phyloP scores from a whole-genome alignment of 2,888 invertebrate species.

The Xestia c-nigrum region DNA sequence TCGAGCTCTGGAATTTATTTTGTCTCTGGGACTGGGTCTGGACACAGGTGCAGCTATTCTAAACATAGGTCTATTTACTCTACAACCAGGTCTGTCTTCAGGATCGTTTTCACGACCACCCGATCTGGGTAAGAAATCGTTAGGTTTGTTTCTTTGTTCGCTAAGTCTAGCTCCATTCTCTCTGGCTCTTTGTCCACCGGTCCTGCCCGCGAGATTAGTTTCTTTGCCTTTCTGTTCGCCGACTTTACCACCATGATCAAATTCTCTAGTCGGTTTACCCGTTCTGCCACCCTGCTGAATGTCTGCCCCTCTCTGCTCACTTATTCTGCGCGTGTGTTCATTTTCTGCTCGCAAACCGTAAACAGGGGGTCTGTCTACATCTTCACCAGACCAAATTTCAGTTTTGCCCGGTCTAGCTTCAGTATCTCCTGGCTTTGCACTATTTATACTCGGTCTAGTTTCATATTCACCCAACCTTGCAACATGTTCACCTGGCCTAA shows the following conservation, averaged over 20 bases:
- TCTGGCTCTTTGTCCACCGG: neutral
- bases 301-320: neutral
- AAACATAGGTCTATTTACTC: neutral
- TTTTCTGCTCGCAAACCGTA: neutral
- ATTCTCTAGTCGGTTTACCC: neutral
- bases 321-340: conserved; percentile 17
- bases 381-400: neutral
- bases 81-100: conserved; percentile 11
- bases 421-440: neutral
- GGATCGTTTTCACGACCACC: conserved; percentile 16
- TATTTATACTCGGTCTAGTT: neutral
- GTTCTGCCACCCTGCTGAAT: neutral
- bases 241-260: neutral
- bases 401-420: neutral
- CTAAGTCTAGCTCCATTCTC: neutral
- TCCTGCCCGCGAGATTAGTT: neutral
- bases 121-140: conserved; percentile 9
- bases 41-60: neutral
- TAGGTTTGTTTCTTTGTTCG: conserved; percentile 14
- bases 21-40: conserved; percentile 15
- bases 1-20: neutral
- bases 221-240: conserved; percentile 7
- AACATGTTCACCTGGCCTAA: neutral
- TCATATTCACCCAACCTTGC: neutral
- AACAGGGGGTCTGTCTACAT: neutral